Evolutionary conservation across 30 jellyfish, hydroid and myxozoan species (phyloP).

Genomic region (Morbakka virulenta): DNA sequence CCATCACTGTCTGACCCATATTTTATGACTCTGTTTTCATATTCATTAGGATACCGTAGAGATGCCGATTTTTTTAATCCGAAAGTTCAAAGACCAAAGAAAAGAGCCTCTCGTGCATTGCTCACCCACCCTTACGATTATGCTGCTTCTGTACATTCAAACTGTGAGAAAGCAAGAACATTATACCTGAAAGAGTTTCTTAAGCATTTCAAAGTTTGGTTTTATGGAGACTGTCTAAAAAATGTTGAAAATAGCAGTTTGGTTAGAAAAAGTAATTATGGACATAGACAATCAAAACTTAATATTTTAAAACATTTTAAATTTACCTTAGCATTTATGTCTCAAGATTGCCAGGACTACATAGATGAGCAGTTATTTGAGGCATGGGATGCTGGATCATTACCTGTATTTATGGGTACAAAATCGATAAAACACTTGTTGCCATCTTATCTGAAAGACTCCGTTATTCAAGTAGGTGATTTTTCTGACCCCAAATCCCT

Average conservation of each 20-base stretch:
- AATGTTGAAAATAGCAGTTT: constrained; percentile 54
- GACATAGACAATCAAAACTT: constrained; percentile 20
- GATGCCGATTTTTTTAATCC: constrained; percentile 72
- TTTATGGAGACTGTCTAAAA: constrained; percentile 72
- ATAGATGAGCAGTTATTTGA: constrained; percentile 73
- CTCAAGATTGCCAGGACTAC: constrained; percentile 64
- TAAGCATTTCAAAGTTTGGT: constrained; percentile 43
- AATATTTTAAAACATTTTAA: constrained; percentile 24
- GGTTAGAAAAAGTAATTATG: constrained; percentile 24
- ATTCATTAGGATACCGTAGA: constrained; percentile 56
- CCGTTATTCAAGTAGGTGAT: constrained; percentile 50
- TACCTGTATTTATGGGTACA: constrained; percentile 88
- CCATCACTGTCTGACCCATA: background rate
- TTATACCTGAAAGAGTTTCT: constrained; percentile 60
- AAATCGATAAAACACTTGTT: constrained; percentile 29
- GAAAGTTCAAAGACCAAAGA: constrained; percentile 14
- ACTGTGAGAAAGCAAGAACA: constrained; percentile 46
- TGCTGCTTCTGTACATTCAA: constrained; percentile 57
- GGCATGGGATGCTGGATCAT: constrained; percentile 62
- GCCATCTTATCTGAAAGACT: constrained; percentile 37
- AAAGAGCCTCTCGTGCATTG: background rate
- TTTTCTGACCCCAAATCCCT: constrained; percentile 53
- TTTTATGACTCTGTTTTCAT: constrained; percentile 34
- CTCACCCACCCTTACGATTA: constrained; percentile 41
- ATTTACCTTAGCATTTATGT: constrained; percentile 67